phyloP scores from a whole-genome alignment of 2,113 vertebrate genomes.

The Mus pahari region DNA sequence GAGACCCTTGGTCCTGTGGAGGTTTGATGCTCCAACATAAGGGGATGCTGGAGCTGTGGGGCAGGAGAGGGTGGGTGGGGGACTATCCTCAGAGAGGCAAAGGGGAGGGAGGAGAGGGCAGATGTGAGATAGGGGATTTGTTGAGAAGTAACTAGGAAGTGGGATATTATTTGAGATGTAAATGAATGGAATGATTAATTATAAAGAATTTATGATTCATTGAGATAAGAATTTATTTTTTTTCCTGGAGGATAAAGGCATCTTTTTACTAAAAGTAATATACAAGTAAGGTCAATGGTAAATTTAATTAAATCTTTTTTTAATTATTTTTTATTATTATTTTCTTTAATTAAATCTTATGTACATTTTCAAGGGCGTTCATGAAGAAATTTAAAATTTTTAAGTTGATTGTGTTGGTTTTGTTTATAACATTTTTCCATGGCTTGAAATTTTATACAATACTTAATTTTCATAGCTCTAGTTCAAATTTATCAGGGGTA shows the following conservation, averaged over 20 bases:
- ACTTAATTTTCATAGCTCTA: background rate
- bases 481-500: slow-evolving; percentile 23
- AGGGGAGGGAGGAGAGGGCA: no score
- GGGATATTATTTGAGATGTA: no score
- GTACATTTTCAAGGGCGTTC: background rate
- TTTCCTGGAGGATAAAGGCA: background rate
- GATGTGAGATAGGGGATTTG: no score
- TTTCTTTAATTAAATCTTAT: background rate
- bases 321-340: no score
- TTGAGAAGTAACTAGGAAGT: no score
- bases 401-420: background rate
- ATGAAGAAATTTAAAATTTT: slow-evolving; percentile 26
- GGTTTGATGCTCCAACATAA: no score
- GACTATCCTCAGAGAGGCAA: no score
- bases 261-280: background rate
- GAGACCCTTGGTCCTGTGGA: no score
- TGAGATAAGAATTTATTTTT: slow-evolving; percentile 31
- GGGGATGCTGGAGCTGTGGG: no score
- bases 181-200: no score
- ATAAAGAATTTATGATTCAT: background rate
- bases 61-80: no score
- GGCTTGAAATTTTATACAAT: slow-evolving; percentile 8
- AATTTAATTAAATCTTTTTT: slow-evolving; percentile 26
- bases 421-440: background rate
- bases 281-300: background rate